These are phyloP conservation scores for Loris lydekkerianus DNA, from an alignment of 2,797 vertebrate genomes.

Conservation along the genomic window DNA sequence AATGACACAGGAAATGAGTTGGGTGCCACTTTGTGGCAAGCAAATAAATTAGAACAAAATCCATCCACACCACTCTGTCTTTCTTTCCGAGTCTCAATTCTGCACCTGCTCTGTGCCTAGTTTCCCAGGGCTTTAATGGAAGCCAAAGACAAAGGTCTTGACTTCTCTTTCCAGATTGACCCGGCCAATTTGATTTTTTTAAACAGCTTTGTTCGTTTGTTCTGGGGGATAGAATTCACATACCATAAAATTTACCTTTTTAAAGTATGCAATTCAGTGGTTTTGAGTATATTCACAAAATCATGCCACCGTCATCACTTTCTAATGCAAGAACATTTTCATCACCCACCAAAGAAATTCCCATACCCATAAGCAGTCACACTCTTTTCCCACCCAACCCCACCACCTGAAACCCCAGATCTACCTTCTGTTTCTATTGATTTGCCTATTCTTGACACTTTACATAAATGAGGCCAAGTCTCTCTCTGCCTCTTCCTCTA, in stretches of 20 bases:
- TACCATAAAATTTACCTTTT: background rate
- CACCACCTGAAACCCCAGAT: background rate
- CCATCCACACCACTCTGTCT: background rate
- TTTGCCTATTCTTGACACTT: constrained; percentile 19
- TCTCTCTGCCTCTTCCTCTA: background rate
- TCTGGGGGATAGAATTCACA: constrained; percentile 22
- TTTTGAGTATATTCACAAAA: constrained; percentile 2
- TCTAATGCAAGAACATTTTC: constrained; percentile 42
- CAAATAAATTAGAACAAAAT: constrained; percentile 81
- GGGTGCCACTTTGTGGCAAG: constrained; percentile 69
- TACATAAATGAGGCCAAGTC: background rate
- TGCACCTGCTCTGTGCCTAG: constrained; percentile 44
- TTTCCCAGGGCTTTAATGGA: constrained; percentile 12
- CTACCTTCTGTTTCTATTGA: background rate
- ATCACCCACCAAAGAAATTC: background rate
- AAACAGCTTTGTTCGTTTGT: background rate
- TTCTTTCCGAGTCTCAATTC: constrained; percentile 33
- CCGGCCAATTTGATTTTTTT: background rate
- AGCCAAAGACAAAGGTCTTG: background rate
- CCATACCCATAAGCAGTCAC: background rate
- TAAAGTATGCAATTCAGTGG: background rate
- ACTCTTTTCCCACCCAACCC: background rate
- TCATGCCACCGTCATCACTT: background rate
- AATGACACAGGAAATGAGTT: constrained; percentile 82
- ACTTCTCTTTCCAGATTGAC: background rate